phyloP scores from a whole-genome alignment of 2,797 vertebrate species.

The Discoglossus pictus region DNA sequence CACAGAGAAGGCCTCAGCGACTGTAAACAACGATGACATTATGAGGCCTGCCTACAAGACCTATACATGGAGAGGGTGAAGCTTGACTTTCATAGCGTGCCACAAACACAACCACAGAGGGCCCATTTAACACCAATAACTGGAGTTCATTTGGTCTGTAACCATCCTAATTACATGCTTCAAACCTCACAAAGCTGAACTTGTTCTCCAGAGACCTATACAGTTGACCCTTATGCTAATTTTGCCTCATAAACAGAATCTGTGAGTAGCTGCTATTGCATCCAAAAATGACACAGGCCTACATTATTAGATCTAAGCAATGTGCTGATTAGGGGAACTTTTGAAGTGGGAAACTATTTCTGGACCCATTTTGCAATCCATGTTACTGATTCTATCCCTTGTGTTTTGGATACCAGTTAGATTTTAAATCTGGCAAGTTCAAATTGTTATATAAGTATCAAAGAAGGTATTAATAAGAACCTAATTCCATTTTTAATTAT shows the following conservation, averaged over 20 bases:
- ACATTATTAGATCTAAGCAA: too few species aligned
- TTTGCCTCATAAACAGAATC: not conserved
- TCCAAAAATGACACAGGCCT: not conserved
- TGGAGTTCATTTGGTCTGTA: conserved; percentile 1
- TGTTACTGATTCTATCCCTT: too few species aligned
- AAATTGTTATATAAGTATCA: too few species aligned
- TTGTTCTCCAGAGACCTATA: conserved; percentile 10
- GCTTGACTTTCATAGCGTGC: conserved; percentile 12
- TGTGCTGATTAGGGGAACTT: too few species aligned
- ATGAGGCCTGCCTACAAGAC: not conserved
- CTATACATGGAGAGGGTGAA: not conserved
- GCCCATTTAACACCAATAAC: conserved; percentile 15
- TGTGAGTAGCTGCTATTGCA: not conserved
- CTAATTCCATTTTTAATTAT: too few species aligned
- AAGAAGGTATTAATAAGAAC: too few species aligned
- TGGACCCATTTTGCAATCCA: too few species aligned
- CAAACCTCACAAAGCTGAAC: conserved; percentile 4
- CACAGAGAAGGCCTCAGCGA: not conserved
- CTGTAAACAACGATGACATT: not conserved
- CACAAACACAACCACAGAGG: conserved; percentile 13
- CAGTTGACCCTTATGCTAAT: conserved; percentile 19
- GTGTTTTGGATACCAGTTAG: too few species aligned
- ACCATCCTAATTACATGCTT: conserved; percentile 19
- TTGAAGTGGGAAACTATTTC: too few species aligned
- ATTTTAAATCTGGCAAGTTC: too few species aligned